Evolutionary conservation across 2,888 invertebrate species (phyloP).

Genomic region (Chrysolina oricalcia): DNA sequence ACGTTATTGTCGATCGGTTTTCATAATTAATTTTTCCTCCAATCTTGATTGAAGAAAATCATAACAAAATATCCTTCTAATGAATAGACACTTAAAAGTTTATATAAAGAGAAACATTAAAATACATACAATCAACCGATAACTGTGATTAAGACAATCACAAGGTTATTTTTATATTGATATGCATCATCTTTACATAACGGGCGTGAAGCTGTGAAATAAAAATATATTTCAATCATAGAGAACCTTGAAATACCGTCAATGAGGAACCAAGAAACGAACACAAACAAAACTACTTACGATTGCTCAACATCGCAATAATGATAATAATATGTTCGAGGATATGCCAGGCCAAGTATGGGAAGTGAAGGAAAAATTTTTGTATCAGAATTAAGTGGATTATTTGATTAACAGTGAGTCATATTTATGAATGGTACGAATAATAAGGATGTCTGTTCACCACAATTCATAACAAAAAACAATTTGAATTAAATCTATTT

Average conservation of each 20-base stretch:
- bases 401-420: background rate
- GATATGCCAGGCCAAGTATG: background rate
- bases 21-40: background rate
- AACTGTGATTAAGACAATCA: slow-evolving; percentile 7
- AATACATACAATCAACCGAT: slow-evolving; percentile 2
- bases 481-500: no score
- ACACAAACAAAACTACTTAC: background rate
- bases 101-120: background rate
- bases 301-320: background rate
- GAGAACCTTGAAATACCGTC: background rate
- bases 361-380: background rate
- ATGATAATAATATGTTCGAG: background rate
- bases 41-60: background rate
- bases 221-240: background rate
- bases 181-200: background rate
- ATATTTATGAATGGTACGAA: no score
- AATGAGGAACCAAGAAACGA: background rate
- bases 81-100: background rate
- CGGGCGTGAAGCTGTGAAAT: slow-evolving; percentile 15
- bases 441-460: no score
- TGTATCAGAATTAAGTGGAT: background rate
- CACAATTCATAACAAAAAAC: no score
- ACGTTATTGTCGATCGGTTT: background rate
- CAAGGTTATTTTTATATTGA: slow-evolving; percentile 14
- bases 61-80: background rate